Evolutionary conservation across 2,888 invertebrate genomes (phyloP).

Genomic region (Megamerina dolium): DNA sequence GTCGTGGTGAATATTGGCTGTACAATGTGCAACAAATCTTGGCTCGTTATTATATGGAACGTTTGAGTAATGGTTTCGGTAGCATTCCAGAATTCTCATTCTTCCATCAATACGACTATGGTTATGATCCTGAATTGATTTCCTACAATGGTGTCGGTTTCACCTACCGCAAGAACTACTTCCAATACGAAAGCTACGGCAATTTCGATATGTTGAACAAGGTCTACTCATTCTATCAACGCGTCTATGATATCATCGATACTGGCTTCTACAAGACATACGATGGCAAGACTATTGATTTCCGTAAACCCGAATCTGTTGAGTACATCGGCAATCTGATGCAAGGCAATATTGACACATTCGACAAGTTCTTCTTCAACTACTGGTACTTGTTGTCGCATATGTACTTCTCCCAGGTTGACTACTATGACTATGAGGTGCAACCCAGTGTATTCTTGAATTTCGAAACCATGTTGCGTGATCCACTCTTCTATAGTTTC

Average conservation of each 20-base stretch:
- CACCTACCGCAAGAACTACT: slow-evolving; percentile 54
- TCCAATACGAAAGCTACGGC: slow-evolving; percentile 31
- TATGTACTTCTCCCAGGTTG: slow-evolving; percentile 35
- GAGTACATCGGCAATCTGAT: slow-evolving; percentile 61
- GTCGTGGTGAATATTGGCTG: slow-evolving; percentile 61
- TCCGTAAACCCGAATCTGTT: slow-evolving; percentile 58
- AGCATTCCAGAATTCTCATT: slow-evolving; percentile 56
- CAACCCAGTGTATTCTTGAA: slow-evolving; percentile 56
- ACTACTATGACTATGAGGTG: slow-evolving; percentile 29
- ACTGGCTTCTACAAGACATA: slow-evolving; percentile 49
- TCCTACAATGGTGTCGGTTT: slow-evolving; percentile 59
- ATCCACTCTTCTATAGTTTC: slow-evolving; percentile 67
- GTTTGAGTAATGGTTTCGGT: slow-evolving; percentile 59
- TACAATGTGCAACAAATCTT: slow-evolving; percentile 62
- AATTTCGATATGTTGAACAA: slow-evolving; percentile 34
- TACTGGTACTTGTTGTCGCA: slow-evolving; percentile 34
- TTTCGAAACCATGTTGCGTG: slow-evolving; percentile 62
- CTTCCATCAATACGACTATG: slow-evolving; percentile 50
- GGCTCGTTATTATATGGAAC: slow-evolving; percentile 65
- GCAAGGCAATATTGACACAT: slow-evolving; percentile 53
- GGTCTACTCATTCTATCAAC: slow-evolving; percentile 44
- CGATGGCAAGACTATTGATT: slow-evolving; percentile 54
- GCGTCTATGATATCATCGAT: slow-evolving; percentile 52
- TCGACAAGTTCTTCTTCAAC: slow-evolving; percentile 38
- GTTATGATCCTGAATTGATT: slow-evolving; percentile 58